Base-by-base conservation (phyloP, 2,888 invertebrate species). In the Timandra comae region DNA sequence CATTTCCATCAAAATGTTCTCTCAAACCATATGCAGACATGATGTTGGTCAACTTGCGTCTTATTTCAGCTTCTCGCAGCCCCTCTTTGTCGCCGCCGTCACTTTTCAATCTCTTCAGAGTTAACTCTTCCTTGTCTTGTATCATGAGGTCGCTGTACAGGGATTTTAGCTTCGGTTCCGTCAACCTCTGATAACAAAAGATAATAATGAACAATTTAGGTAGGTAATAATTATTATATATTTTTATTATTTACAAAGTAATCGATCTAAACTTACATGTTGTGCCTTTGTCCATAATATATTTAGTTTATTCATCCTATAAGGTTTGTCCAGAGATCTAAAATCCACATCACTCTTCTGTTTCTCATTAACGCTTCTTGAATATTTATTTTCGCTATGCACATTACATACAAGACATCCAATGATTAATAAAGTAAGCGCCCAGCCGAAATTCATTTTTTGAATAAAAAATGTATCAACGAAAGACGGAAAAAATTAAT, bases 111-210 rank as follows among this genome's bases (percentile, higher is more conserved):
- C 93, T 91, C 69, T 98, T 98, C 69, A 91, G 90, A 0, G 91
- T 89, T 20, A 96, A 85, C 81, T 98, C 97, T 70, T 96, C 94
- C 80, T 97, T 97, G 61, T 98, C 97, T 42, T 97, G 97, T 25
- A 96, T 89, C 82, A 94, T 95, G 3, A 98, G 78, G 60, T 97
- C 97, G 63, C 93, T 93, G 63, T 93, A 95, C 10, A 98, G 67
- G 0, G 95, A 94, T 58, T 94, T 93, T 13, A 98, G 74, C 70
- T 96, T 96, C 0, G 91, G 88, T 59, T 95, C 94, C 3, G 95
- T 91, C 23, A 97, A 69, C 39, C 94, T 89, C 96, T 95, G 61
- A 6, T 72, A 67, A 30, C 27, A 30, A 29, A 22, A 7, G 16
- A 12, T n/a, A 21, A 20, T 20, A 27, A 10, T 6, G 7, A 7